phyloP scores from a whole-genome alignment of 2,888 invertebrate species.

The Drosophila mimica region DNA sequence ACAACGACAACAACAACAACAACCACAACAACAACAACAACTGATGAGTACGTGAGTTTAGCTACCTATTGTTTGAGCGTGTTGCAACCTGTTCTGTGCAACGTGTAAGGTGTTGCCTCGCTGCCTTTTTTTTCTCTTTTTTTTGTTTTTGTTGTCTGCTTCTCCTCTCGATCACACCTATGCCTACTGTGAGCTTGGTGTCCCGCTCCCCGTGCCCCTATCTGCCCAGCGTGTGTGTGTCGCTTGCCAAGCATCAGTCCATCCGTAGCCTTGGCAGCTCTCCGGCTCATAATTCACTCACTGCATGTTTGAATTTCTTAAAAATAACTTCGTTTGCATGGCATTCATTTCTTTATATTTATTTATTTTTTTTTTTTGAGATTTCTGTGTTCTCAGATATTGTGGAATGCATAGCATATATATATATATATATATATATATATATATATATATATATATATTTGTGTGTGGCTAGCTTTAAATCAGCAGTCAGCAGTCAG shows the following conservation, averaged over 20 bases:
- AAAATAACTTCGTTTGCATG: constrained; percentile 79
- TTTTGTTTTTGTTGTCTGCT: constrained; percentile 44
- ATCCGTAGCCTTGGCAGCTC: constrained; percentile 64
- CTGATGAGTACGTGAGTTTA: constrained; percentile 73
- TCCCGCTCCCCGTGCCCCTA: constrained; percentile 33
- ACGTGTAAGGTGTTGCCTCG: constrained; percentile 67
- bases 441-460: not conserved
- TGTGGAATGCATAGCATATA: constrained; percentile 5
- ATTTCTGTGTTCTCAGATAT: constrained; percentile 25
- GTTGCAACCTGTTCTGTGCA: constrained; percentile 76
- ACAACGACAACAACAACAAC: constrained; percentile 47
- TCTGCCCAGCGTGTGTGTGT: constrained; percentile 71
- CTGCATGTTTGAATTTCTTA: constrained; percentile 79
- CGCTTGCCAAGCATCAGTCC: constrained; percentile 65
- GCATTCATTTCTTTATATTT: constrained; percentile 35
- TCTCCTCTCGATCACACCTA: constrained; percentile 73
- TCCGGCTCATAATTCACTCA: constrained; percentile 78
- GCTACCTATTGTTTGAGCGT: constrained; percentile 69
- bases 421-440: not conserved
- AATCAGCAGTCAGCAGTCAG: constrained; percentile 17
- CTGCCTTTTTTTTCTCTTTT: constrained; percentile 35
- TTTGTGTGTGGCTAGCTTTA: constrained; percentile 17
- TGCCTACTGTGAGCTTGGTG: constrained; percentile 27
- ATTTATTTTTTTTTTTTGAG: constrained; percentile 3
- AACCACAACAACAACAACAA: constrained; percentile 40